Base-by-base conservation (phyloP, 2,113 vertebrate species). In the Pampusana beccarii region DNA sequence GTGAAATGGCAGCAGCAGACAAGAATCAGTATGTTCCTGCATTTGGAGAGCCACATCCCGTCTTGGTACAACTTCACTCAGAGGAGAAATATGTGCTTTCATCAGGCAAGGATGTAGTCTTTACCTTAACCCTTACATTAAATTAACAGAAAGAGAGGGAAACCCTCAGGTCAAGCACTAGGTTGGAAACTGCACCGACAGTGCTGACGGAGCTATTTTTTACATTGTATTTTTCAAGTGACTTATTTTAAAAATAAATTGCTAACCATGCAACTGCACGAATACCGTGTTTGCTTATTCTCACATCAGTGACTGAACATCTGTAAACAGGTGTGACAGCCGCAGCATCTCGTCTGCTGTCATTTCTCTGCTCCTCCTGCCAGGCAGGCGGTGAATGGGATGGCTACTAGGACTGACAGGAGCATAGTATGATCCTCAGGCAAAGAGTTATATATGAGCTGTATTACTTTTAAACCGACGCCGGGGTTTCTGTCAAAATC, bases 311-410 rank as follows among this genome's bases (percentile, higher is more conserved):
- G 77, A 81, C 48, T 29, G 31, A 74, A 60, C 66, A 92, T 77
- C 75, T 80, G 90, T 94, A 95, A 95, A 96, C 40, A 90, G 69
- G 85, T 80, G 88, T 67, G 92, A 90, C 92, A 94, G 92, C 66
- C 94, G 92, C 88, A 93, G 92, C 60, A 71, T 70, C 88, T 77
- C 80, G 72, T 90, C 82, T 60, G 38, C 71, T 88, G 95, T 88
- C 88, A 93, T 53, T 6, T 26, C 69, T 88, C 90, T 29, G 34
- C 86, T 90, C 57, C 58, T 93, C 83, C 80, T 92, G 62, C 9
- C 56, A 93, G 90, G 90, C 67, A 93, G n/a, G 50, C 53, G 7
- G 64, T 14, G 66, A 88, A 70, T 0, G 10, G 65, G 46, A 92
- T 73, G 85, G 51, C 79, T 80, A 70, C 71, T 40, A 66, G 74